Conservation (phyloP, 2,113 vertebrate genomes). For the Telmatochromis sp. region DNA sequence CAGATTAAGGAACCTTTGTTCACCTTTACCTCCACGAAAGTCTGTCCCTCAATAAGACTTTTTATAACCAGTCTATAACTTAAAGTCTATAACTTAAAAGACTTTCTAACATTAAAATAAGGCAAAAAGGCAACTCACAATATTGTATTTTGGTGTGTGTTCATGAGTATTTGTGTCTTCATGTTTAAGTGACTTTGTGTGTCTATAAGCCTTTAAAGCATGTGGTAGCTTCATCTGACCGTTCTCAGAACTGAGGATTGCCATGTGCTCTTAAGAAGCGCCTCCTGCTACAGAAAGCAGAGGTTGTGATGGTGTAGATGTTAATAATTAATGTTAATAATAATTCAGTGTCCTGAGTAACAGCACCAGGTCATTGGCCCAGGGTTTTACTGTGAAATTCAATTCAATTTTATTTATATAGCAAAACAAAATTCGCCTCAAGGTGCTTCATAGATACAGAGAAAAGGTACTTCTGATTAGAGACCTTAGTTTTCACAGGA, state of each 20-base stretch:
- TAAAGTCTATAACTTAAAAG: background rate
- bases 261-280: background rate
- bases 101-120: background rate
- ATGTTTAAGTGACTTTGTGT: background rate
- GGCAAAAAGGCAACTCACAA: background rate
- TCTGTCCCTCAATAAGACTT: too few relatives aligned
- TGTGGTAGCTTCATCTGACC: background rate
- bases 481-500: too few relatives aligned
- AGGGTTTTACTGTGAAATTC: background rate
- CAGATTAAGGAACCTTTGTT: too few relatives aligned
- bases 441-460: too few relatives aligned
- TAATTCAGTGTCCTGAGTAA: background rate
- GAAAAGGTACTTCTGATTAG: too few relatives aligned
- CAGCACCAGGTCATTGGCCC: background rate
- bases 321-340: background rate
- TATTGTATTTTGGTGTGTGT: background rate
- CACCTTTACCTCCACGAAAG: too few relatives aligned
- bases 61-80: too few relatives aligned
- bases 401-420: background rate
- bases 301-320: background rate
- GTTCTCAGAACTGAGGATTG: background rate
- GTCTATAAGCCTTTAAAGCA: background rate
- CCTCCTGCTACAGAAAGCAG: background rate
- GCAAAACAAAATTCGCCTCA: too few relatives aligned
- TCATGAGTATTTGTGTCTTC: background rate